A percentile compares a stretch with the other conserved stretches of the same genome.
These are phyloP conservation scores for Drosophila leonis DNA, from an alignment of 2,888 invertebrate species.

Conservation along the genomic window DNA sequence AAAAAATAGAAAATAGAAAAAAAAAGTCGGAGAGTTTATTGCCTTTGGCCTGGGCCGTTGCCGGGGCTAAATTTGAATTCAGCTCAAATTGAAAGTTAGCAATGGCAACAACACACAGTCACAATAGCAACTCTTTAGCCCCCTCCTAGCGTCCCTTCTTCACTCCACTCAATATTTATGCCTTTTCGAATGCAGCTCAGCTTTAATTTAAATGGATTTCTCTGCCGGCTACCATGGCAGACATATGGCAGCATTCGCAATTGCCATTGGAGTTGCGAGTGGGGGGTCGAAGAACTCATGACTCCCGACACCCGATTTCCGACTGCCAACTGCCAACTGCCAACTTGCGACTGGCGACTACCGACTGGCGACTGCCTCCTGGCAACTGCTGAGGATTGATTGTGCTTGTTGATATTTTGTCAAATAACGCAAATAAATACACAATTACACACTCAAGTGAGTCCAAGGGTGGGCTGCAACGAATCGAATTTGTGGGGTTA, in stretches of 20 bases:
- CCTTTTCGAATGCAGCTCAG: constrained; percentile 80
- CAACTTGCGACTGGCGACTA: not conserved
- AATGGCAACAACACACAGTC: constrained; percentile 45
- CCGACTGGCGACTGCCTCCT: constrained; percentile 28
- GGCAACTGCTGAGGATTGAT: constrained; percentile 76
- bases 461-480: constrained; percentile 39
- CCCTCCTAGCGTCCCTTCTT: not conserved
- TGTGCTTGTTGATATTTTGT: constrained; percentile 84
- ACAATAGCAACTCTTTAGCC: constrained; percentile 7
- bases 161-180: constrained; percentile 65
- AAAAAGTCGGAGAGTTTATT: constrained; percentile 60
- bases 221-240: constrained; percentile 52
- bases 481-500: constrained; percentile 61
- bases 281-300: constrained; percentile 24
- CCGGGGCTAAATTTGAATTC: constrained; percentile 72
- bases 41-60: constrained; percentile 54
- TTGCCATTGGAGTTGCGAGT: constrained; percentile 48
- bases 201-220: constrained; percentile 81
- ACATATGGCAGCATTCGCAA: constrained; percentile 76
- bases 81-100: constrained; percentile 79
- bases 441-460: constrained; percentile 85
- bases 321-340: constrained; percentile 46
- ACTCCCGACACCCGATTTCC: constrained; percentile 32
- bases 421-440: constrained; percentile 84
- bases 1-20: constrained; percentile 16